Evolutionary conservation across 2,888 invertebrate species (phyloP), one percentile per base, ranked within the genome.

Genomic region (Drosophila borborema): DNA sequence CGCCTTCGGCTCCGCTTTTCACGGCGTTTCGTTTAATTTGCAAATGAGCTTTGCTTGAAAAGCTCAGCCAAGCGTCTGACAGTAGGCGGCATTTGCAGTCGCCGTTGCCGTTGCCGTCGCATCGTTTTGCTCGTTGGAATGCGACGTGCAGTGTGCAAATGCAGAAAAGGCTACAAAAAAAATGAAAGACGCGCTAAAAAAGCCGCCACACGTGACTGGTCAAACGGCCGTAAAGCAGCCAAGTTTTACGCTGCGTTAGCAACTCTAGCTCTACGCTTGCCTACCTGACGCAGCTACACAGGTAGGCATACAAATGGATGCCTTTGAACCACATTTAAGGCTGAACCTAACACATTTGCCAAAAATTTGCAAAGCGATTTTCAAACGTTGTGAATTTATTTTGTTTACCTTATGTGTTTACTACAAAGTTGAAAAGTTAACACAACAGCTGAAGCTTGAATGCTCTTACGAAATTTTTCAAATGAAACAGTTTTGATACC

Each of bases 21-120:
- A 67, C 38, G 75, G 77, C 72, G 62, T 76, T 49, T 81, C 86
- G 81, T 78, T 87, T 77, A 87, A 87, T 85, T 86, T 87, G 86
- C 86, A 86, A 88, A 86, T 86, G 81, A 86, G 86, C 83, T 82
- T 75, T 74, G 72, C 74, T 56, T 68, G 62, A 60, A 64, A 72
- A 71, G 77, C 80, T 67, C 69, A 80, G 56, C 64, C 55, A 77
- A 65, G 71, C 79, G 68, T 31, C 74, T 78, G 77, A 77, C 77
- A 78, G 78, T 74, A 74, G 77, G 78, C 78, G 77, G 72, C 58
- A 74, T 67, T 71, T 67, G 62, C 76, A 64, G 63, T 69, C 77
- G 65, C 53, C 23, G 43, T 53, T 36, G 65, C 53, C 23, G 43
- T 53, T 36, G 51, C 5, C 49, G 51, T 16, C 31, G 56, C 60